Evolutionary conservation across 2,888 invertebrate species (phyloP), one percentile per base, ranked within the genome.

Genomic region (Litoditis marina): DNA sequence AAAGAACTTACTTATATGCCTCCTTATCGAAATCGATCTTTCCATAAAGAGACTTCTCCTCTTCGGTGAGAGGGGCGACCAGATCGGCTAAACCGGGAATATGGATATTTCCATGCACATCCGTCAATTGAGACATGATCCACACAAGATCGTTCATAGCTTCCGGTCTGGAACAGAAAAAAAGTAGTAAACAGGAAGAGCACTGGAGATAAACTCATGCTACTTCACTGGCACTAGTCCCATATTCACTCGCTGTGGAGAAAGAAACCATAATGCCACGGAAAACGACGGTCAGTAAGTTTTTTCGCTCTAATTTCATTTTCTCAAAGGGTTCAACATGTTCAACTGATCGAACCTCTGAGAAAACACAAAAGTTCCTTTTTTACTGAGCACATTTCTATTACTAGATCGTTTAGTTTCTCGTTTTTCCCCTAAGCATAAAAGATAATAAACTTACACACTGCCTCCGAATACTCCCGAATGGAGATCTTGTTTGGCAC

Each of bases 381-480:
- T n/a, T n/a, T n/a, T n/a, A n/a, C n/a, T n/a, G n/a, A n/a, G n/a
- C n/a, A n/a, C n/a, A n/a, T n/a, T n/a, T n/a, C n/a, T n/a, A n/a
- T n/a, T n/a, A n/a, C n/a, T n/a, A n/a, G n/a, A n/a, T n/a, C n/a
- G n/a, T n/a, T n/a, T n/a, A n/a, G n/a, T n/a, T n/a, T n/a, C n/a
- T n/a, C n/a, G n/a, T n/a, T n/a, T n/a, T n/a, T n/a, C n/a, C n/a
- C n/a, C n/a, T n/a, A n/a, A 22, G 22, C 8, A n/a, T n/a, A 57
- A 52, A 0, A 25, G 59, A 60, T 30, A 28, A n/a, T n/a, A n/a
- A n/a, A 86, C 87, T 87, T 87, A 91, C 86, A 98, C 91, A 55
- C 91, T 90, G 56, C 96, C 96, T 57, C 98, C 98, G 85, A 90
- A 94, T 4, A 92, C 89, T 27, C 96, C 96, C 82, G 94, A 94